phyloP scores from a whole-genome alignment of 2,797 vertebrate genomes.

The Rhinophrynus dorsalis region DNA sequence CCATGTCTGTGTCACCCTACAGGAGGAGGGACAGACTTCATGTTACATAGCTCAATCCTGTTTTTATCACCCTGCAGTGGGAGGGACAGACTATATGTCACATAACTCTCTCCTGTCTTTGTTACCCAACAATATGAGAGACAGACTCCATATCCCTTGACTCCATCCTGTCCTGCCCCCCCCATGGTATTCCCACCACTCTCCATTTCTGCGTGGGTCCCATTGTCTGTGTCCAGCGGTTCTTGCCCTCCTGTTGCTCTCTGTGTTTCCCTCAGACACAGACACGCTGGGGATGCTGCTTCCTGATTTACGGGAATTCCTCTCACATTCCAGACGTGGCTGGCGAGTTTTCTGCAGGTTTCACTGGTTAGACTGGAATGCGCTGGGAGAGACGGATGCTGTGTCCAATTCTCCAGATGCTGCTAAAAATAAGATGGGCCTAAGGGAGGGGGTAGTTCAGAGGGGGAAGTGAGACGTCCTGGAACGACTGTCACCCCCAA shows the following conservation, averaged over 20 bases:
- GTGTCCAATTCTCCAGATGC: constrained; percentile 41
- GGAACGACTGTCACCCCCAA: constrained; percentile 15
- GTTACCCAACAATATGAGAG: no score
- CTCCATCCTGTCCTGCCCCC: no score
- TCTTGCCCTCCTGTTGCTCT: not conserved
- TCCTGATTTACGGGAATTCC: constrained; percentile 55
- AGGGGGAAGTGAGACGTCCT: not conserved
- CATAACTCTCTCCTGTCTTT: no score
- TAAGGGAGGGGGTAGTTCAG: not conserved
- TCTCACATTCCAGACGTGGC: constrained; percentile 15
- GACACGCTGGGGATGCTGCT: constrained; percentile 40
- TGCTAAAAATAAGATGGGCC: constrained; percentile 35
- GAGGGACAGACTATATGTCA: no score
- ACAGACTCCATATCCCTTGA: no score
- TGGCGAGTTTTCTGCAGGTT: constrained; percentile 20
- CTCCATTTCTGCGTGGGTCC: not conserved
- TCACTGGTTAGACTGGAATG: constrained; percentile 46
- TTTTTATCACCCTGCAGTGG: no score
- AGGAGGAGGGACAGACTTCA: not conserved
- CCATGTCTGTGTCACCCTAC: not conserved
- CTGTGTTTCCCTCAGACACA: constrained; percentile 10
- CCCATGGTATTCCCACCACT: no score
- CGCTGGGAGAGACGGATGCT: constrained; percentile 33
- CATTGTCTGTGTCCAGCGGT: not conserved
- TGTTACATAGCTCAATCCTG: not conserved